Percentiles rank a stretch among this genome's conserved stretches.
Evolutionary conservation across 2,888 invertebrate genomes (phyloP).

Genomic region (Anoncus sp.): DNA sequence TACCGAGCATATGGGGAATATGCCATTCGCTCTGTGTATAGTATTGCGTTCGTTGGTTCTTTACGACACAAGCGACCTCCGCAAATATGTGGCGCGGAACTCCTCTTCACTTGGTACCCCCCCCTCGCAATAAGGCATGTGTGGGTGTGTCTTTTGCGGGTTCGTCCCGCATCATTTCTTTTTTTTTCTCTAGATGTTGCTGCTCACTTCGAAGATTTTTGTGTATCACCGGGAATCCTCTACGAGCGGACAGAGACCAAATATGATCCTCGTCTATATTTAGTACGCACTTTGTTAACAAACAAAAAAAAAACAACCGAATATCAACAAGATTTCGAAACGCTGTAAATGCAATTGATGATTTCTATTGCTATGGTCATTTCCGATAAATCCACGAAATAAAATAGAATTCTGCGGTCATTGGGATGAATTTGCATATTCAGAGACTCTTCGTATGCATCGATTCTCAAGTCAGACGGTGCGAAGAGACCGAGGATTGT

Average conservation of each 20-base stretch:
- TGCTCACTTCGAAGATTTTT: conserved; percentile 62
- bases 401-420: not conserved
- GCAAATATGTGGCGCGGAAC: conserved; percentile 76
- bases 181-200: conserved; percentile 64
- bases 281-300: not conserved
- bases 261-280: conserved; percentile 41
- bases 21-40: conserved; percentile 69
- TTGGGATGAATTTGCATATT: not conserved
- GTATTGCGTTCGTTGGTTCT: conserved; percentile 68
- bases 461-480: too few species aligned
- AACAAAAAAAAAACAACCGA: not conserved
- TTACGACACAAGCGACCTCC: conserved; percentile 76
- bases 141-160: conserved; percentile 72
- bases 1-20: conserved; percentile 22
- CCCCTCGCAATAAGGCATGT: conserved; percentile 46
- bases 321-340: conserved; percentile 1
- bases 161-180: conserved; percentile 60
- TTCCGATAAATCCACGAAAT: conserved; percentile 30
- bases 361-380: conserved; percentile 15
- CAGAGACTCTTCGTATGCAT: not conserved
- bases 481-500: too few species aligned
- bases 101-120: conserved; percentile 44
- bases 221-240: conserved; percentile 68
- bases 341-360: conserved; percentile 2
- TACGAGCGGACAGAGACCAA: not conserved